These are phyloP conservation scores for Tenualosa ilisha DNA, from an alignment of 2,797 vertebrate species.

Conservation along the genomic window DNA sequence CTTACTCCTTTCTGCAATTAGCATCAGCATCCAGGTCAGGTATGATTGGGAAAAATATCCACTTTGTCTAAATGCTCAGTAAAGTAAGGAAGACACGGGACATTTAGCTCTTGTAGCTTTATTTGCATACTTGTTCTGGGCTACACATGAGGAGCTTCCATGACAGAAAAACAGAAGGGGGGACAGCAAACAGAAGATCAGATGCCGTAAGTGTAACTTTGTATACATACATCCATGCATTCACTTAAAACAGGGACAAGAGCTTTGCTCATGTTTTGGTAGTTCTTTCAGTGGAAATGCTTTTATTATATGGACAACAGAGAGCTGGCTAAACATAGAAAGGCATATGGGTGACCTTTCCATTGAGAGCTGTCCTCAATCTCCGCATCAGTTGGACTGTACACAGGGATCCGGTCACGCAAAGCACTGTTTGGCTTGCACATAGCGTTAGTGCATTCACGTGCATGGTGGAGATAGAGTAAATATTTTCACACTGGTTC, in stretches of 20 bases:
- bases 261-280: neutral
- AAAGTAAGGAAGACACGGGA: neutral
- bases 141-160: neutral
- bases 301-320: neutral
- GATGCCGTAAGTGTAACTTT: neutral
- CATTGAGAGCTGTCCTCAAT: constrained; percentile 17
- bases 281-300: neutral
- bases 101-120: neutral
- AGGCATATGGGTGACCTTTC: constrained; percentile 2
- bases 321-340: neutral
- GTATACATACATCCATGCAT: neutral
- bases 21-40: constrained; percentile 7
- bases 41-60: neutral
- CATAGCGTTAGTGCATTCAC: constrained; percentile 51
- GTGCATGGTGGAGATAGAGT: constrained; percentile 37
- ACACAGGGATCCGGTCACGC: constrained; percentile 31
- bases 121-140: neutral
- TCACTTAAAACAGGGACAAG: neutral
- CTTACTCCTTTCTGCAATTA: neutral
- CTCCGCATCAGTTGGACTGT: neutral
- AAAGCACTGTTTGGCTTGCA: constrained; percentile 40
- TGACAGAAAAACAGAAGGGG: neutral
- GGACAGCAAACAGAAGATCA: neutral
- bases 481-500: constrained; percentile 41
- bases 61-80: neutral